These are phyloP conservation scores for Cynopterus brachyotis DNA, from an alignment of 2,113 vertebrate genomes.

Conservation along the genomic window DNA sequence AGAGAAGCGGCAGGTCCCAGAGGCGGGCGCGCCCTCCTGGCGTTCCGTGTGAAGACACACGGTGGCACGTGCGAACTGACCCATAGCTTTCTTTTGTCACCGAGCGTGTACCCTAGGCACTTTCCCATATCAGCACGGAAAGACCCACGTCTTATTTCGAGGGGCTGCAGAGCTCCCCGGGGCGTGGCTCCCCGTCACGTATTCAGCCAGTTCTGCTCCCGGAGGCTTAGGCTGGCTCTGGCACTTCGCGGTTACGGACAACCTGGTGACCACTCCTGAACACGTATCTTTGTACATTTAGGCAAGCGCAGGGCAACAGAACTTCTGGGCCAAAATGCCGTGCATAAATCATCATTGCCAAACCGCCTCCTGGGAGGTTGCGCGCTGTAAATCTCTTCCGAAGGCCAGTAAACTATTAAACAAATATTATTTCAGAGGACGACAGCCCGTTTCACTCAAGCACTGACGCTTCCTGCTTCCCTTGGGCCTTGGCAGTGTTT, in stretches of 20 bases:
- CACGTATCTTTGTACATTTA: too few species aligned
- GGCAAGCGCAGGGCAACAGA: not conserved
- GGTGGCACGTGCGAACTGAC: not conserved
- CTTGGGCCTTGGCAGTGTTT: fast-evolving
- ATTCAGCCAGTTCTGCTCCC: not conserved
- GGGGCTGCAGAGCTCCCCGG: not conserved
- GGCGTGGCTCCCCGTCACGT: too few species aligned
- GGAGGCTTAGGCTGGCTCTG: not conserved
- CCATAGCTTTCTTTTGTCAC: not conserved
- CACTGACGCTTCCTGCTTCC: not conserved
- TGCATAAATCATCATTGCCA: too few species aligned
- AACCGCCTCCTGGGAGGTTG: not conserved
- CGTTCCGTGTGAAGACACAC: fast-evolving
- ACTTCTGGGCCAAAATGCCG: not conserved
- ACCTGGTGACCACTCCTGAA: not conserved
- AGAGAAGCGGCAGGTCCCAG: not conserved
- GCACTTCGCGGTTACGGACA: too few species aligned
- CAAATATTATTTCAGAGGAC: not conserved
- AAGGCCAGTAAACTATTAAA: not conserved
- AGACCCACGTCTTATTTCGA: fast-evolving
- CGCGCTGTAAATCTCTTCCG: not conserved
- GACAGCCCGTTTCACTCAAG: not conserved
- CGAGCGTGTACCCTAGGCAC: too few species aligned
- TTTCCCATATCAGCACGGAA: not conserved
- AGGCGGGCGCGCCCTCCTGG: not conserved